Evolutionary conservation across 2,797 vertebrate genomes (phyloP), one percentile per base, ranked within the genome.

Genomic region (Gymnodraco acuticeps): DNA sequence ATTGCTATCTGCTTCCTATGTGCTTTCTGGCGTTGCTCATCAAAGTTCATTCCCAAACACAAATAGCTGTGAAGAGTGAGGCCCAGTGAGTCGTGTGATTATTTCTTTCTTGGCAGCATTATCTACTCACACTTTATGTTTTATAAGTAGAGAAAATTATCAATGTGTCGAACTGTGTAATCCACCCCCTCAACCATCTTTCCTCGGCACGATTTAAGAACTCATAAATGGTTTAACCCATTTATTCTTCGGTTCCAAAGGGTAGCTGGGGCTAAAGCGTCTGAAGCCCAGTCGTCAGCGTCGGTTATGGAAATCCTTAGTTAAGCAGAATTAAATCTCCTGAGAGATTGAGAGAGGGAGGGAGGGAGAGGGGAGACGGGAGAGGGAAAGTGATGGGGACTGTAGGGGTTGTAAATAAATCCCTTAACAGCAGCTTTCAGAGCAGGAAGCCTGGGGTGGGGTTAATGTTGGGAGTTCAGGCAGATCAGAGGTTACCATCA

Each of bases 401-500:
- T 65, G 77, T 75, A 31, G 43, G 77, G 80, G 80, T 83, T 80
- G 87, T 84, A 81, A 90, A 87, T 90, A 92, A 92, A 88, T 91
- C 87, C 73, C 58, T 80, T 73, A 82, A 88, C 78, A 85, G 80
- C 67, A 77, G 77, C 77, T 84, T 65, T 73, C 63, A 70, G 69
- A 84, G 70, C 68, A 65, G 46, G 45, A 67, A 67, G 74, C 48
- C 53, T 19, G 13, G 15, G 47, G 41, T 19, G 16, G 47, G n/a
- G 17, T 74, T 87, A 58, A 88, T 83, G 70, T 81, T 63, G 62
- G 51, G 27, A 70, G 56, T 55, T 53, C 56, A 52, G 71, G 23
- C 72, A 67, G 74, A 75, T 84, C 64, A 71, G 58, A 78, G 72
- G 70, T 67, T 65, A 68, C 51, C 69, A 73, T 88, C 61, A 50